phyloP scores from a whole-genome alignment of 2,797 vertebrate species.

The Lepidocolaptes lacrymiger region DNA sequence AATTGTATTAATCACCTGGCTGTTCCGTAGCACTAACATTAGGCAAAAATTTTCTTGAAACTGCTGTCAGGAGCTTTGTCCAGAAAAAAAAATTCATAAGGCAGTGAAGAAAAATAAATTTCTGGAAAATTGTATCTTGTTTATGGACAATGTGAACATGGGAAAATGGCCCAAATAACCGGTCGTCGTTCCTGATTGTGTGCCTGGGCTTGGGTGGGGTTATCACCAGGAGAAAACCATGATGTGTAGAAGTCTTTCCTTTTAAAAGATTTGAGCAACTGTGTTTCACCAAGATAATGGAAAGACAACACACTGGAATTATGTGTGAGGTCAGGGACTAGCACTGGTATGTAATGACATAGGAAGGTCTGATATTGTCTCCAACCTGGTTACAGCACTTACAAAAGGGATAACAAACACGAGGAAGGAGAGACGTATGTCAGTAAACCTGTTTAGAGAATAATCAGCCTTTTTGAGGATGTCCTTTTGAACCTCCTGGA shows the following conservation, averaged over 20 bases:
- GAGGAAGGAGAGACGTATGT: background rate
- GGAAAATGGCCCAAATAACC: background rate
- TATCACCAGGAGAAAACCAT: background rate
- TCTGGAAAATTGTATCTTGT: background rate
- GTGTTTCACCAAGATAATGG: background rate
- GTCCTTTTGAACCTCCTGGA: background rate
- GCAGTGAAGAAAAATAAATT: background rate
- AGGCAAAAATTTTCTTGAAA: background rate
- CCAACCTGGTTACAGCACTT: background rate
- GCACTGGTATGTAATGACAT: background rate
- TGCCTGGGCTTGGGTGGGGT: background rate
- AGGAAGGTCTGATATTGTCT: background rate
- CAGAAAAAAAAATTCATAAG: background rate
- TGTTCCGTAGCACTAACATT: background rate
- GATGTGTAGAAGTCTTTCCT: background rate
- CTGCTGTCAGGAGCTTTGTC: background rate
- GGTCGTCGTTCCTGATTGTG: fast-evolving
- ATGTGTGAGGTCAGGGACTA: background rate
- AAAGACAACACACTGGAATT: background rate
- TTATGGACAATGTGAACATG: background rate
- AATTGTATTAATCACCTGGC: background rate
- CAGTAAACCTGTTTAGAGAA: background rate
- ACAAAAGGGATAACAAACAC: background rate
- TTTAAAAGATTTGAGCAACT: background rate
- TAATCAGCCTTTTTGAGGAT: background rate